phyloP scores from a whole-genome alignment of 2,888 invertebrate genomes.

The Gerris lacustris region DNA sequence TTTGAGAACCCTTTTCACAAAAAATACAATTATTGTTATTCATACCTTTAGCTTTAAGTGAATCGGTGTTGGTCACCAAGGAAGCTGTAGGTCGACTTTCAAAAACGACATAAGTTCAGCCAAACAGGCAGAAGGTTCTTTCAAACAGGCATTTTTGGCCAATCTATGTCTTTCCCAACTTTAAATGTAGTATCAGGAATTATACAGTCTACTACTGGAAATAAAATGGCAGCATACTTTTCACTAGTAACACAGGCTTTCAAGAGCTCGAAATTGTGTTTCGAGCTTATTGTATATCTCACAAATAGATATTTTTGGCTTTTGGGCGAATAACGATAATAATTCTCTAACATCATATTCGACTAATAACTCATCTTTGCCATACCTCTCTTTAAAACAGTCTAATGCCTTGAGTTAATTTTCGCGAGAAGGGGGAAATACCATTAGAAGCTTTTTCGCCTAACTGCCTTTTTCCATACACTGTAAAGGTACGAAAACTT shows the following conservation, averaged over 20 bases:
- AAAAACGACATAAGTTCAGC: conserved; percentile 26
- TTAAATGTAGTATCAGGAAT: conserved; percentile 31
- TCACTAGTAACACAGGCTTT: conserved; percentile 31
- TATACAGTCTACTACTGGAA: conserved; percentile 33
- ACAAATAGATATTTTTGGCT: conserved; percentile 7
- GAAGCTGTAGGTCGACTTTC: conserved; percentile 25
- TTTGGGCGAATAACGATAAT: conserved; percentile 21
- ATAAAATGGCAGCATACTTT: conserved; percentile 32
- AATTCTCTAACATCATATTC: neutral
- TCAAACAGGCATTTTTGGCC: conserved; percentile 13
- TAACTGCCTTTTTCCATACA: conserved; percentile 21
- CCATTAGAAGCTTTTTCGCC: conserved; percentile 28
- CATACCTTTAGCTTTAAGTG: conserved; percentile 8
- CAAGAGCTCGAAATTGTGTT: conserved; percentile 31
- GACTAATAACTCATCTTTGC: conserved; percentile 28
- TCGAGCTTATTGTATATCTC: conserved; percentile 31
- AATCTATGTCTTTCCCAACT: conserved; percentile 28
- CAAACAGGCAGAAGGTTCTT: conserved; percentile 17
- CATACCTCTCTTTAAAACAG: conserved; percentile 24
- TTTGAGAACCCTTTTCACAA: conserved; percentile 25
- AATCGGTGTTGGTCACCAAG: neutral
- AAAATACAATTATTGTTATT: conserved; percentile 29
- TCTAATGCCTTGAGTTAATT: conserved; percentile 30
- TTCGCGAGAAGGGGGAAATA: conserved; percentile 27
- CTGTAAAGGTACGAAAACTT: conserved; percentile 30